Percentiles rank a stretch among this genome's conserved stretches.
These are phyloP conservation scores for Mionectes olivaceus DNA, from an alignment of 2,797 vertebrate species.

Conservation along the genomic window DNA sequence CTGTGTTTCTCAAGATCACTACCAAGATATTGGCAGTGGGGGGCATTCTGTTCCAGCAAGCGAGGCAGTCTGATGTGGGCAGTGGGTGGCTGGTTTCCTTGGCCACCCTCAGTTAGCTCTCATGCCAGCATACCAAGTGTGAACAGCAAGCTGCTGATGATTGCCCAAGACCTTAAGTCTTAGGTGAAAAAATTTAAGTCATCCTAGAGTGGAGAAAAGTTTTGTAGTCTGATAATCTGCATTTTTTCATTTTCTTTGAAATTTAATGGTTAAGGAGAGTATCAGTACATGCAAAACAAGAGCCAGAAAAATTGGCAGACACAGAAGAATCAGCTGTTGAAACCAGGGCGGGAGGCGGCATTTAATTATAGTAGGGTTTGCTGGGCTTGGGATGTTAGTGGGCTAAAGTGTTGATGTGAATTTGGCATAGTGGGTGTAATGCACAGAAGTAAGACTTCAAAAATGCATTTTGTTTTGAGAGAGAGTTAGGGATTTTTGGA, in stretches of 20 bases:
- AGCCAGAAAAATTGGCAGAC: slow-evolving; percentile 9
- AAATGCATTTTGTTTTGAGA: not conserved
- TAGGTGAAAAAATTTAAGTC: not conserved
- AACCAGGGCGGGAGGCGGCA: not conserved
- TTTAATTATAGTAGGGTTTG: slow-evolving; percentile 49
- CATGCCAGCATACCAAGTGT: rapidly evolving
- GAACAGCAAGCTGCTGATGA: not conserved
- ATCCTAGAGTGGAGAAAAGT: not conserved
- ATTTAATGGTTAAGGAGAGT: not conserved
- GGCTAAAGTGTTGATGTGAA: slow-evolving; percentile 35
- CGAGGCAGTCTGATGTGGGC: not conserved
- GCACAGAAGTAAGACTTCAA: slow-evolving; percentile 1
- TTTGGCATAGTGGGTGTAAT: not conserved
- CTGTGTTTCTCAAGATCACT: not conserved
- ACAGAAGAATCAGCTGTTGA: not conserved
- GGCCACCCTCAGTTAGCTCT: not conserved
- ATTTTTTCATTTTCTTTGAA: not conserved
- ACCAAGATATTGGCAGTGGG: not conserved
- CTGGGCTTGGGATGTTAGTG: slow-evolving; percentile 8
- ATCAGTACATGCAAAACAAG: not conserved
- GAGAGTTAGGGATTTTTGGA: not conserved
- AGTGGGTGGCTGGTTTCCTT: not conserved
- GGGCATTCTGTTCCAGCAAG: not conserved
- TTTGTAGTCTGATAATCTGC: not conserved
- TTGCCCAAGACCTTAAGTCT: not conserved